Conservation (phyloP, 2,888 invertebrate species). For the Ellobium chinense region DNA sequence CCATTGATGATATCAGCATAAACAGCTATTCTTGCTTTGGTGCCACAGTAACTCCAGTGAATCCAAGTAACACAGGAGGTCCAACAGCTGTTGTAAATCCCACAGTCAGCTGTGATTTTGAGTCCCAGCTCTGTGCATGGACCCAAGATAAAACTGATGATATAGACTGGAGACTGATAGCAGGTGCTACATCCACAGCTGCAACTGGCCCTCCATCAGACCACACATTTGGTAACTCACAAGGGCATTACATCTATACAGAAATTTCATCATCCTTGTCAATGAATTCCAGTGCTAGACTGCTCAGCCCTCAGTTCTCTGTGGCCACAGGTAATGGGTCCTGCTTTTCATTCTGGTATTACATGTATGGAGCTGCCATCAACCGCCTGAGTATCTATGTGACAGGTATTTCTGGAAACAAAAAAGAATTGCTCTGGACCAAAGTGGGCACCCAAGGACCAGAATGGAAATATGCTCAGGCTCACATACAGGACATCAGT, state of each 20-base stretch:
- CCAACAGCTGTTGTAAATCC: conserved; percentile 61
- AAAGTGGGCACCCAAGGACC: conserved; percentile 68
- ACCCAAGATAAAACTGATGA: conserved; percentile 67
- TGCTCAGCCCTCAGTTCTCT: conserved; percentile 58
- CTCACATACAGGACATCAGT: conserved; percentile 55
- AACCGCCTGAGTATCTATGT: conserved; percentile 67
- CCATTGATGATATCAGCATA: conserved; percentile 72
- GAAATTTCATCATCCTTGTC: conserved; percentile 47
- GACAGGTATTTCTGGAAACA: conserved; percentile 7
- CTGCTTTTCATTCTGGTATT: conserved; percentile 76
- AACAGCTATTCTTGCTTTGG: conserved; percentile 53
- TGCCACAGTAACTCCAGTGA: conserved; percentile 50
- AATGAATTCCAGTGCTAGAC: conserved; percentile 62
- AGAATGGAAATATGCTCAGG: conserved; percentile 70
- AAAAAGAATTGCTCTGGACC: conserved; percentile 57
- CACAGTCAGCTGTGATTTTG: conserved; percentile 71
- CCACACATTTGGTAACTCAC: conserved; percentile 70
- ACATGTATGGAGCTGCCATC: conserved; percentile 75
- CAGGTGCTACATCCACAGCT: conserved; percentile 57
- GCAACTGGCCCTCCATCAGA: conserved; percentile 72
- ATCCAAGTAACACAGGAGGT: conserved; percentile 44
- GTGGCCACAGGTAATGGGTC: conserved; percentile 55
- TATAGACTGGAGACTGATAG: conserved; percentile 69
- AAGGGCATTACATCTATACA: conserved; percentile 70
- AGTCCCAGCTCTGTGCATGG: conserved; percentile 70